Percentiles rank a stretch among this genome's conserved stretches.
Conservation (phyloP, 2,888 invertebrate genomes). For the Smittia sp. region DNA sequence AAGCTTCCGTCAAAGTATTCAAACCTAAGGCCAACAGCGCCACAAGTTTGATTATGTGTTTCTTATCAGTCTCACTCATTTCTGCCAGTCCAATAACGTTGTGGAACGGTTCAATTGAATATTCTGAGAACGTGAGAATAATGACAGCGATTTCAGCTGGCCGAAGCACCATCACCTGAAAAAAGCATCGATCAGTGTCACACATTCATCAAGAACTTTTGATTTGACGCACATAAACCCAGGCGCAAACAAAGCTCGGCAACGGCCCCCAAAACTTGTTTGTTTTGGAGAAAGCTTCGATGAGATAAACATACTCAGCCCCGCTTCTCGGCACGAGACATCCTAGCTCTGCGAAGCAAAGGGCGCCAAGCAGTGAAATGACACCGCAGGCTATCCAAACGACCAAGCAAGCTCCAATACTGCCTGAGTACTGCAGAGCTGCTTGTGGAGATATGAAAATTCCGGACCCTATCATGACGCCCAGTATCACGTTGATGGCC, state of each 20-base stretch:
- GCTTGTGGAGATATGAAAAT: constrained; percentile 82
- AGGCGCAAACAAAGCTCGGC: constrained; percentile 72
- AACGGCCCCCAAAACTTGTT: constrained; percentile 70
- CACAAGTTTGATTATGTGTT: constrained; percentile 60
- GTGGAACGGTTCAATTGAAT: constrained; percentile 65
- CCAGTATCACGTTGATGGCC: constrained; percentile 77
- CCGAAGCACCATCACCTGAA: constrained; percentile 60
- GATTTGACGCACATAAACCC: constrained; percentile 72
- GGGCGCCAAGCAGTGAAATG: constrained; percentile 76
- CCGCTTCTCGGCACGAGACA: constrained; percentile 76
- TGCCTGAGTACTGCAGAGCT: constrained; percentile 72
- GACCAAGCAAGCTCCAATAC: constrained; percentile 73
- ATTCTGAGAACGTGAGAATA: constrained; percentile 73
- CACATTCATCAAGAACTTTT: too few species aligned
- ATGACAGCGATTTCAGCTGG: constrained; percentile 78
- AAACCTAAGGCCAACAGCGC: constrained; percentile 66
- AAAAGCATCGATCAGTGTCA: neutral
- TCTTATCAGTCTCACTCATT: constrained; percentile 52
- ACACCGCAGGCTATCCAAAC: constrained; percentile 77
- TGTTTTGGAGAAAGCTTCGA: constrained; percentile 66
- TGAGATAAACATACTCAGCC: constrained; percentile 77
- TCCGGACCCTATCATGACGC: constrained; percentile 89
- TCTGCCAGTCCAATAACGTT: constrained; percentile 52
- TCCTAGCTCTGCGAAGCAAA: constrained; percentile 78
- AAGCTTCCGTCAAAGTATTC: neutral